Evolutionary conservation across 2,888 invertebrate species (phyloP).

Genomic region (Mythimna vitellina): DNA sequence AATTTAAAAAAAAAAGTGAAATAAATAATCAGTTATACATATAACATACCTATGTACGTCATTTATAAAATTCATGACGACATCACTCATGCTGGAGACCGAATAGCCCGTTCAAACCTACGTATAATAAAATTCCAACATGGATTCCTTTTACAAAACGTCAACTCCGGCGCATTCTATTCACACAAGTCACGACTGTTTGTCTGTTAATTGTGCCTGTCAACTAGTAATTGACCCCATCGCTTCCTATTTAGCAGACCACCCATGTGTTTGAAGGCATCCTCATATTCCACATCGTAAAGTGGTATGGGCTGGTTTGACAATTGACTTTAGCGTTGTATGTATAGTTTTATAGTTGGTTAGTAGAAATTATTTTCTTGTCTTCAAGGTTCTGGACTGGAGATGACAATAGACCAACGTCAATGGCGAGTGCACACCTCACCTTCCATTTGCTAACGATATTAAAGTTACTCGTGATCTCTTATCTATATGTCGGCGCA

Average conservation of each 20-base stretch:
- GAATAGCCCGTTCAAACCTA: neutral
- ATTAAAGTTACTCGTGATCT: no score
- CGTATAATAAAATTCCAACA: conserved; percentile 23
- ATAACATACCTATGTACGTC: neutral
- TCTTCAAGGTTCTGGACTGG: no score
- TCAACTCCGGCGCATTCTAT: conserved; percentile 42
- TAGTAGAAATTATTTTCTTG: no score
- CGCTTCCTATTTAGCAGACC: conserved; percentile 72
- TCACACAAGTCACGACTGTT: conserved; percentile 58
- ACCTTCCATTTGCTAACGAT: no score
- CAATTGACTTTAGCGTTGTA: conserved; percentile 6
- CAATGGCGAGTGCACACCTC: no score
- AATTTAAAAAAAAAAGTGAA: no score
- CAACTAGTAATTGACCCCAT: conserved; percentile 71
- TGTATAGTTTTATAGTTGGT: neutral
- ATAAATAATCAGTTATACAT: no score
- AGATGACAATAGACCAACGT: no score
- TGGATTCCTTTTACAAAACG: conserved; percentile 32
- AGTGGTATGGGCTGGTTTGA: conserved; percentile 11
- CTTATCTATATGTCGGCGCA: no score
- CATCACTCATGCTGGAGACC: neutral
- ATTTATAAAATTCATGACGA: neutral
- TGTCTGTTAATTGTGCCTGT: conserved; percentile 66
- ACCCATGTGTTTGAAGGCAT: conserved; percentile 60
- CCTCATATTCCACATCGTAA: conserved; percentile 38